Evolutionary conservation across 2,113 vertebrate genomes (phyloP).

Genomic region (Crotalus horridus): DNA sequence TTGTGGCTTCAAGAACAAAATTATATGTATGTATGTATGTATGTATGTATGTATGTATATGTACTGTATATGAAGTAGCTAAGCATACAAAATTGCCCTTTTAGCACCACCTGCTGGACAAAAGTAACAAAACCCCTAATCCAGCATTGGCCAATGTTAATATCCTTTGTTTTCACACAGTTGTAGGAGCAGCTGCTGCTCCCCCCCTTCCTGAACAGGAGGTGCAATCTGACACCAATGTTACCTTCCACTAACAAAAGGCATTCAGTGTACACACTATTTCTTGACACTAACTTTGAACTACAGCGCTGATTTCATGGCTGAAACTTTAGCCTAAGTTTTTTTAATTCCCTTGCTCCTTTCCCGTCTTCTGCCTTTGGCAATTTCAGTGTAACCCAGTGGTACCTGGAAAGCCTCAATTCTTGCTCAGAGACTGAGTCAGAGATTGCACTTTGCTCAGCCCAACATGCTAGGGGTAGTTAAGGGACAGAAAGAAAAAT

Average conservation of each 20-base stretch:
- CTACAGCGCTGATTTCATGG: not conserved
- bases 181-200: not conserved
- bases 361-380: not conserved
- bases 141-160: not conserved
- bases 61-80: not conserved
- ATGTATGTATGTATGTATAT: no score
- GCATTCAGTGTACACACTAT: not conserved
- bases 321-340: not conserved
- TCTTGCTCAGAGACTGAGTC: not conserved
- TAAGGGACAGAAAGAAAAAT: not conserved
- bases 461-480: not conserved
- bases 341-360: not conserved
- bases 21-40: no score
- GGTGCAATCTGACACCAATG: not conserved
- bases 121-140: not conserved
- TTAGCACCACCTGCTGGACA: conserved; percentile 11
- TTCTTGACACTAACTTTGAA: not conserved
- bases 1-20: not conserved
- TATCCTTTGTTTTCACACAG: not conserved
- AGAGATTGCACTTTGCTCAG: not conserved
- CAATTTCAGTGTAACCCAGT: not conserved
- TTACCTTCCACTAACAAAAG: not conserved
- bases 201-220: not conserved
- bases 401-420: not conserved
- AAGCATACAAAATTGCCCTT: not conserved